Evolutionary conservation across 2,888 invertebrate species (phyloP), one percentile per base, ranked within the genome.

Genomic region (Eristalis tenax): DNA sequence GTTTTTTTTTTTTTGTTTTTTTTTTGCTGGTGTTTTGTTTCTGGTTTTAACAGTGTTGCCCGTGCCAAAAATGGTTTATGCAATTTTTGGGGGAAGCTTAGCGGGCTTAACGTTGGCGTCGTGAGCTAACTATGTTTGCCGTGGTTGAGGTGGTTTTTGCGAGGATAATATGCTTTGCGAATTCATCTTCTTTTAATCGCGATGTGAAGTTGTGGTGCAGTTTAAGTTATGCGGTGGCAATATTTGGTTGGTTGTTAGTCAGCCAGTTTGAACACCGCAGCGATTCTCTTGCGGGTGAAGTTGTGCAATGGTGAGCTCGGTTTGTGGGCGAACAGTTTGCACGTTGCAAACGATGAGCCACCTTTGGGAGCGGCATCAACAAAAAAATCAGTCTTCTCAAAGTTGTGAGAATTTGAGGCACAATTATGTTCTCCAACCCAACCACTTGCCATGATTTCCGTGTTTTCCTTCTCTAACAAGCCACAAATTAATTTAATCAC

Each of bases 1-100:
- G 18, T 50, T 28, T 28, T 26, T 68, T 50, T 26, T 22, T 22
- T 64, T 18, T 22, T 35, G 11, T 64, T 69, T 64, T 74, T 38
- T 82, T 78, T 74, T 68, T 73, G 64, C 65, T 73, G 76, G 73
- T 82, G 22, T 56, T 50, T 28, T 23, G 32, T 15, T 69, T 78
- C 64, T 77, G 35, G 74, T 74, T 78, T 69, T 70, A 74, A 78
- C 77, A 73, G 74, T 83, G 68, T 76, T 76, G 64, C 71, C 50
- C 86, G 78, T 86, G 86, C 83, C 83, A 79, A 79, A 79, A 75
- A 83, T 38, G 73, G 70, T 83, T 79, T 83, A 83, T 87, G 87
- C 87, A 83, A 80, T 83, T 87, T 68, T 65, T 65, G 40, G 66
- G 63, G 79, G 75, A 75, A 78, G 74, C 71, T 65, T 82, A 86